Conservation (phyloP, 2,797 vertebrate species). For the Garrulus glandarius region DNA sequence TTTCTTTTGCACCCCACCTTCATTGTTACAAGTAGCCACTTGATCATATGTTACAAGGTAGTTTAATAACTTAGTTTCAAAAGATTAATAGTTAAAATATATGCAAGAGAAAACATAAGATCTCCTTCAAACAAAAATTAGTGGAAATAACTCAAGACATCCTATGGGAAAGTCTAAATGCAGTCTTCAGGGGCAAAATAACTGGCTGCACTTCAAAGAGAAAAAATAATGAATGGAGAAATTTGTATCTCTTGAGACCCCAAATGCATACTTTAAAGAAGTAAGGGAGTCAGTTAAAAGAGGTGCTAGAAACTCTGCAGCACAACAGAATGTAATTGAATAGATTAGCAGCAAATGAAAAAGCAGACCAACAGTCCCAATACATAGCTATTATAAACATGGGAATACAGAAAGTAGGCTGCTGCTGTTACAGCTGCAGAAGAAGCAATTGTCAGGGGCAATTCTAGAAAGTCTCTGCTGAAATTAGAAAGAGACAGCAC, state of each 20-base stretch:
- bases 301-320: conserved; percentile 21
- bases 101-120: conserved; percentile 30
- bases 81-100: conserved; percentile 36
- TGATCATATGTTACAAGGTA: background rate
- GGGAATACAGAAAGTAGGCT: conserved; percentile 39
- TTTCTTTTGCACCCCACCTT: background rate
- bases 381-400: background rate
- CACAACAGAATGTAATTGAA: conserved; percentile 40
- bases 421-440: background rate
- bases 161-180: conserved; percentile 35
- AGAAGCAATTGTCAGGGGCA: conserved; percentile 2
- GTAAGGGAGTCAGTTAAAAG: conserved; percentile 45
- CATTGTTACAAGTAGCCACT: background rate
- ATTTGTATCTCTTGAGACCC: conserved; percentile 42
- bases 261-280: conserved; percentile 45
- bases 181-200: conserved; percentile 45
- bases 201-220: conserved; percentile 48
- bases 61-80: conserved; percentile 14
- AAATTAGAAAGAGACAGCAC: background rate
- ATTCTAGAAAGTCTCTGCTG: background rate
- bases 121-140: conserved; percentile 12
- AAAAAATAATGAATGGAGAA: conserved; percentile 41
- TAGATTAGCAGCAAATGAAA: conserved; percentile 49
- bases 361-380: background rate
- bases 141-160: conserved; percentile 2